Base-by-base conservation (phyloP, 1,140 invertebrate species). In the Drosophila melanica region DNA sequence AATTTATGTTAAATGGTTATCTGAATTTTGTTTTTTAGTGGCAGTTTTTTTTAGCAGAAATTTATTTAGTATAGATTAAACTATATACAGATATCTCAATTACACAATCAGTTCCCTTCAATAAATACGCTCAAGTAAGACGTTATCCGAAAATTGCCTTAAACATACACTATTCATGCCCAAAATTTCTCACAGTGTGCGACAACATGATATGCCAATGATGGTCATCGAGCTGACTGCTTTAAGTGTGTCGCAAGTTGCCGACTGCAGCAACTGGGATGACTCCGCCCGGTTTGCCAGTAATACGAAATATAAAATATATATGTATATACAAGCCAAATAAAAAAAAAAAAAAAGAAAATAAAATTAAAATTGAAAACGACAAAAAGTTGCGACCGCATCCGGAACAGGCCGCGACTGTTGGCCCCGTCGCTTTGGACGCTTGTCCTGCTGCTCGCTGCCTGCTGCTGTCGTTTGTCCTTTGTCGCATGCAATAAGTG, bases 401-500 rank as follows among this genome's bases (percentile, higher is more conserved):
- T 85, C 82, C 81, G 82, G 81, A 81, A 76, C 75, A 81, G 82
- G 76, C 64, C 64, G 70, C 70, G 70, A 68, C 70, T 67, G 54
- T 41, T 60, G 58, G 58, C 41, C 41, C 35, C 54, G 75, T 78
- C 57, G 66, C 30, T 35, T 6, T 33, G 14, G 39, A 33, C 12
- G 50, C n/a, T 42, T 1, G 5, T 39, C 0, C 42, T 39, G 42
- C 14, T 20, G 48, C 48, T n/a, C 14, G 35, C 53, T 60, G 64
- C 63, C 79, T 82, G 75, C 70, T 47, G 76, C 71, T 82, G 84
- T 89, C 84, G 84, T 87, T 87, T 87, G 70, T 68, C 70, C 70
- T 73, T 68, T 73, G 84, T 87, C 82, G 84, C 82, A 89, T 87
- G 82, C 82, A 87, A 87, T 89, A 87, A 87, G 82, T 87, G 82